These are phyloP conservation scores for Grammomys surdaster DNA, from an alignment of 2,113 vertebrate genomes.

Conservation along the genomic window DNA sequence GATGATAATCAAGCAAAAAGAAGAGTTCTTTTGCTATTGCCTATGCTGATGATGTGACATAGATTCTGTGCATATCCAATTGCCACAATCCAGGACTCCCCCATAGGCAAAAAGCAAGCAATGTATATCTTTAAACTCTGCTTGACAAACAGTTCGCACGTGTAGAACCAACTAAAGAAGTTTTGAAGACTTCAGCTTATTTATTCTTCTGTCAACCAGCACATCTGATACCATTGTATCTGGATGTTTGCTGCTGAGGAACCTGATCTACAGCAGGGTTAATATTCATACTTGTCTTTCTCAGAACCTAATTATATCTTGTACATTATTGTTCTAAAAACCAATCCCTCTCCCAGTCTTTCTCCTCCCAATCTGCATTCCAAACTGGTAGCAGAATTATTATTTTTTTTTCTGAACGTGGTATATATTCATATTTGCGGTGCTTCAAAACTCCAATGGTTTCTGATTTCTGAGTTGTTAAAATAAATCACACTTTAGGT, in stretches of 20 bases:
- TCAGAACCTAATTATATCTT: not conserved
- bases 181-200: not conserved
- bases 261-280: not conserved
- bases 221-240: not conserved
- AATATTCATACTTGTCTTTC: not conserved
- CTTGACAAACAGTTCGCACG: not conserved
- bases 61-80: not conserved
- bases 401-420: not conserved
- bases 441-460: not conserved
- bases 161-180: not conserved
- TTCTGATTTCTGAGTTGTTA: conserved; percentile 22
- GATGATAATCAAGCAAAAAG: conserved; percentile 17
- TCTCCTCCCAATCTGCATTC: not conserved
- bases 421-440: not conserved
- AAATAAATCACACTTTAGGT: conserved; percentile 13
- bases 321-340: not conserved
- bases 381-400: not conserved
- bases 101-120: not conserved
- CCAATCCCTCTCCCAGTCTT: not conserved
- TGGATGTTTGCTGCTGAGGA: not conserved
- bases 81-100: not conserved
- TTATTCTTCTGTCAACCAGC: not conserved
- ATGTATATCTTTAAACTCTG: not conserved
- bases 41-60: not conserved
- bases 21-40: not conserved